These are phyloP conservation scores for Meloidogyne hapla DNA, from an alignment of 1,140 invertebrate genomes.

Conservation along the genomic window DNA sequence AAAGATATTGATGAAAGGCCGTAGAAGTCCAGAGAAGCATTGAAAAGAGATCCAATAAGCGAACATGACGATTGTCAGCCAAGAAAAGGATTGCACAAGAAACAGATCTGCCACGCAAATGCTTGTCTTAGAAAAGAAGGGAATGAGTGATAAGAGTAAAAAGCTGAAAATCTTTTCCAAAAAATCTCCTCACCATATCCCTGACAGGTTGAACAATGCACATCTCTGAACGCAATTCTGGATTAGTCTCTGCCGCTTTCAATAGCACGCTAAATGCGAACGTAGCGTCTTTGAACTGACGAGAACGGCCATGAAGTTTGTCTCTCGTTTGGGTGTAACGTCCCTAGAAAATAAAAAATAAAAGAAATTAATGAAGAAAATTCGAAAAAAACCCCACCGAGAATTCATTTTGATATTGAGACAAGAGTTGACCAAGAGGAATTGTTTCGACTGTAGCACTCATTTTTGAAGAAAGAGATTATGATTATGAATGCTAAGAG, in stretches of 20 bases:
- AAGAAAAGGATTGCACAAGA: neutral
- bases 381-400: neutral
- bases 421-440: neutral
- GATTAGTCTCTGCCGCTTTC: neutral
- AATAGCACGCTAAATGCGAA: neutral
- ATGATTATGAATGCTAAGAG: neutral
- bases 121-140: neutral
- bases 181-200: neutral
- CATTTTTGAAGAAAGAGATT: neutral
- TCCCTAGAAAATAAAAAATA: neutral
- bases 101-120: constrained; percentile 5
- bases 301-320: neutral
- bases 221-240: neutral
- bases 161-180: too few relatives aligned
- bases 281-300: neutral
- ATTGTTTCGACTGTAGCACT: neutral
- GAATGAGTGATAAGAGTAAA: too few relatives aligned
- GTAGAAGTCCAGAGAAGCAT: neutral
- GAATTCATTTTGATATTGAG: neutral
- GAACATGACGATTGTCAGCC: neutral
- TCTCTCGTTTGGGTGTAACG: neutral
- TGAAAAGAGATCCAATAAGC: neutral
- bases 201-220: neutral
- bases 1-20: neutral
- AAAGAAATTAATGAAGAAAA: neutral